These are phyloP conservation scores for Chascanopsetta lugubris DNA, from an alignment of 2,113 vertebrate genomes.

Conservation along the genomic window DNA sequence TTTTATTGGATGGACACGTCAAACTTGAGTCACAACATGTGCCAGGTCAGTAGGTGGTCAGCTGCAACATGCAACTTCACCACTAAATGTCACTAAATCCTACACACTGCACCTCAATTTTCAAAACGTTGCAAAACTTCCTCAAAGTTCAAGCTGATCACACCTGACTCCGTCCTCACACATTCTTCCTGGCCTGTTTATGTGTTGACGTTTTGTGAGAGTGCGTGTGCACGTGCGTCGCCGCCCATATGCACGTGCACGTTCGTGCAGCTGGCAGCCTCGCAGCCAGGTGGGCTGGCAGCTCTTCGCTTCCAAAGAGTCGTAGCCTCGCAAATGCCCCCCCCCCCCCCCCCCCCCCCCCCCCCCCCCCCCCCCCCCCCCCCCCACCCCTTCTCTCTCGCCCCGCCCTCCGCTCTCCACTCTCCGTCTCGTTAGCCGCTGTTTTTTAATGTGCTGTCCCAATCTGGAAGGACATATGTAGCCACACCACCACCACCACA, in stretches of 20 bases:
- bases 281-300: constrained; percentile 78
- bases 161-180: constrained; percentile 30
- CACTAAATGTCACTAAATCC: too few species aligned
- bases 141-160: constrained; percentile 9
- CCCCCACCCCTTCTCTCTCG: constrained; percentile 33
- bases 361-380: constrained; percentile 24
- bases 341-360: constrained; percentile 33
- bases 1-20: too few species aligned
- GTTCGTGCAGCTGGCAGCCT: constrained; percentile 74
- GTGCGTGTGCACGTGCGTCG: constrained; percentile 34
- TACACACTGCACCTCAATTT: too few species aligned
- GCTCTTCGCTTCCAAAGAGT: constrained; percentile 75
- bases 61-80: background rate
- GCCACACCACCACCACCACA: constrained; percentile 7
- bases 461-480: constrained; percentile 79
- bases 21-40: too few species aligned
- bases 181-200: constrained; percentile 20
- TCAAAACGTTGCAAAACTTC: background rate
- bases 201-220: constrained; percentile 30
- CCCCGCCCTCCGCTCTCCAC: constrained; percentile 27
- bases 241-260: constrained; percentile 33
- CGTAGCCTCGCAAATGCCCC: constrained; percentile 74
- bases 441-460: constrained; percentile 60
- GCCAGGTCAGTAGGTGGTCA: too few species aligned
- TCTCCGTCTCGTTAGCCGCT: constrained; percentile 67